Evolutionary conservation across 2,113 vertebrate genomes (phyloP).

Genomic region (Herpetotheres cachinnans): DNA sequence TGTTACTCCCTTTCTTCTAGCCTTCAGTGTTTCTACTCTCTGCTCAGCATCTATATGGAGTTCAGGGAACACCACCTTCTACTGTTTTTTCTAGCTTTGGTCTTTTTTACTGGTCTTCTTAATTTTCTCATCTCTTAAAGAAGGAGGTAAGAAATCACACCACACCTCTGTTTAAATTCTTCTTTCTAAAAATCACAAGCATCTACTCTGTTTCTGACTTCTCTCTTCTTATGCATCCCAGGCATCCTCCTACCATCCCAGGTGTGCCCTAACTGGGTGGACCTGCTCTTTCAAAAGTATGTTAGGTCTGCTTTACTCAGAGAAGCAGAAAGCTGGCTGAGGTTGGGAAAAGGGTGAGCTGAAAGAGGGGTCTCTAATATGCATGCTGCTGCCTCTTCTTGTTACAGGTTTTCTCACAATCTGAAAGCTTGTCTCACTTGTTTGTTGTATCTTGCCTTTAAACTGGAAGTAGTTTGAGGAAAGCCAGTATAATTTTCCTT

Average conservation of each 20-base stretch:
- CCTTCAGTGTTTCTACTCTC: neutral
- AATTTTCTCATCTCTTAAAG: neutral
- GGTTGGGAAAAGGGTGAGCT: neutral
- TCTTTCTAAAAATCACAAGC: neutral
- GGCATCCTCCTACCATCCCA: neutral
- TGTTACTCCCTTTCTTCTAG: neutral
- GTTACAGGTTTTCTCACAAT: neutral
- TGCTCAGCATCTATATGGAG: neutral
- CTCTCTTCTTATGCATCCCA: neutral
- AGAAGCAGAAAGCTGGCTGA: neutral
- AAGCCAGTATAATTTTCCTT: neutral
- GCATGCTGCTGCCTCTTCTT: neutral
- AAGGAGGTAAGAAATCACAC: neutral
- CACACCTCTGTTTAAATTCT: neutral
- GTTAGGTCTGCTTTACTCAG: neutral
- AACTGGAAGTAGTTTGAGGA: neutral
- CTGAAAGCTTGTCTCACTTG: neutral
- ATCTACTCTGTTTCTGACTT: neutral
- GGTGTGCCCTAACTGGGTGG: neutral
- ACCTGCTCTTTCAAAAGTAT: neutral
- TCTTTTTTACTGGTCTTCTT: neutral
- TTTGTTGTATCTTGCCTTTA: neutral
- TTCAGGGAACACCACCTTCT: neutral
- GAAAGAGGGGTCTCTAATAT: neutral
- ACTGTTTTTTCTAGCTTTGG: neutral